These are phyloP conservation scores for Plebejus melissa DNA, from an alignment of 2,888 invertebrate species.

Conservation along the genomic window DNA sequence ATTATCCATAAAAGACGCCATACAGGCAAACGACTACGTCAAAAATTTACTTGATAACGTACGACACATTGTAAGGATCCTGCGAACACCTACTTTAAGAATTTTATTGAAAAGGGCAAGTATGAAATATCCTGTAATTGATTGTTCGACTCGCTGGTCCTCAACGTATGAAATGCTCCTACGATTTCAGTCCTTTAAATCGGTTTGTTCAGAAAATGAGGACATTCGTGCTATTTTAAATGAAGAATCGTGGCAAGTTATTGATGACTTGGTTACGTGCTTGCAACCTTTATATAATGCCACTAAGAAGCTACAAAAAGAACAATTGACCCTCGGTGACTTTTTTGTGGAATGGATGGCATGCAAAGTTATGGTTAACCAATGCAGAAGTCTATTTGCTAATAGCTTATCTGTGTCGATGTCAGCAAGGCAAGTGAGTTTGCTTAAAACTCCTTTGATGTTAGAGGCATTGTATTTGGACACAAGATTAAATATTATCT, in stretches of 20 bases:
- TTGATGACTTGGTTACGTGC: slow-evolving; percentile 5
- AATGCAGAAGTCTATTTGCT: slow-evolving; percentile 16
- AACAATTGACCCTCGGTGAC: slow-evolving; percentile 24
- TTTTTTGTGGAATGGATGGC: slow-evolving; percentile 22
- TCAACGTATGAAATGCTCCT: not conserved
- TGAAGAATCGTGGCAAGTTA: slow-evolving; percentile 14
- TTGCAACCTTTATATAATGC: slow-evolving; percentile 16
- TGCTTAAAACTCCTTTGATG: slow-evolving; percentile 18
- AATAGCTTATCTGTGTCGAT: slow-evolving; percentile 10
- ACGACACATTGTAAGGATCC: slow-evolving; percentile 8
- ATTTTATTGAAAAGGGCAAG: slow-evolving; percentile 4
- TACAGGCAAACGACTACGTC: not conserved
- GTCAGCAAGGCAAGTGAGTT: slow-evolving; percentile 13
- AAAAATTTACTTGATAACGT: slow-evolving; percentile 7
- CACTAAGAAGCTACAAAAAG: slow-evolving; percentile 14
- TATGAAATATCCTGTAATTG: slow-evolving; percentile 21
- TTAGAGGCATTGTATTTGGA: slow-evolving; percentile 22
- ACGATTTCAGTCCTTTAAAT: not conserved
- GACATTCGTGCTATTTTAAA: not conserved
- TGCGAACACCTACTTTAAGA: slow-evolving; percentile 4
- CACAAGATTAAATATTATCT: slow-evolving; percentile 18
- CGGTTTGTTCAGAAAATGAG: not conserved
- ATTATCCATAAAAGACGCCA: slow-evolving; percentile 19
- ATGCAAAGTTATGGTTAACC: slow-evolving; percentile 16
- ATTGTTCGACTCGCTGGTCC: slow-evolving; percentile 17